Conservation (phyloP, 2,797 vertebrate genomes). For the Morus bassanus region DNA sequence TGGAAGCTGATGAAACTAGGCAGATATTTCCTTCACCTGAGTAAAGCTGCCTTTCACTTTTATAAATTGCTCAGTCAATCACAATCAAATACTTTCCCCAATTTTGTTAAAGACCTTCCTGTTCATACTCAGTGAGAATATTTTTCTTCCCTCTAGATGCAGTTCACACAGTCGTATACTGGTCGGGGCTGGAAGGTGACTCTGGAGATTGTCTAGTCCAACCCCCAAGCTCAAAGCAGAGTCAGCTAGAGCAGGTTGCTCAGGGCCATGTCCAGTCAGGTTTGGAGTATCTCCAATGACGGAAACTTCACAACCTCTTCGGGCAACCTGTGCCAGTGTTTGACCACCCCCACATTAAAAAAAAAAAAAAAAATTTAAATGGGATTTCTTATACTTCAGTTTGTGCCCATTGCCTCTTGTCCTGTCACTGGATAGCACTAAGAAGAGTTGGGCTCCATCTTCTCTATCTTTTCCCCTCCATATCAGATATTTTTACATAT, state of each 20-base stretch:
- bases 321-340: background rate
- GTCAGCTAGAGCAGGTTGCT: background rate
- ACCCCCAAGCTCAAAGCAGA: background rate
- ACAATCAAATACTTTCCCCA: background rate
- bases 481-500: background rate
- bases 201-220: background rate
- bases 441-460: background rate
- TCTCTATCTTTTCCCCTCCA: background rate
- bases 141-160: background rate
- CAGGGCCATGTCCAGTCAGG: no score
- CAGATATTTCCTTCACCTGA: background rate
- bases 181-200: background rate
- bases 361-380: no score
- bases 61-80: background rate
- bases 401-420: background rate
- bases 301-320: background rate
- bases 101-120: background rate
- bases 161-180: background rate
- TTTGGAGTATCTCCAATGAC: background rate
- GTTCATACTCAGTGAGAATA: background rate
- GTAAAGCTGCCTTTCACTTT: background rate
- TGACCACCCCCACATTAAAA: background rate
- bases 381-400: background rate
- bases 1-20: background rate
- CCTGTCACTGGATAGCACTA: background rate